Percentiles rank a stretch among this genome's conserved stretches.
Conservation (phyloP, 2,888 invertebrate genomes). For the Leptinotarsa rubiginosa region DNA sequence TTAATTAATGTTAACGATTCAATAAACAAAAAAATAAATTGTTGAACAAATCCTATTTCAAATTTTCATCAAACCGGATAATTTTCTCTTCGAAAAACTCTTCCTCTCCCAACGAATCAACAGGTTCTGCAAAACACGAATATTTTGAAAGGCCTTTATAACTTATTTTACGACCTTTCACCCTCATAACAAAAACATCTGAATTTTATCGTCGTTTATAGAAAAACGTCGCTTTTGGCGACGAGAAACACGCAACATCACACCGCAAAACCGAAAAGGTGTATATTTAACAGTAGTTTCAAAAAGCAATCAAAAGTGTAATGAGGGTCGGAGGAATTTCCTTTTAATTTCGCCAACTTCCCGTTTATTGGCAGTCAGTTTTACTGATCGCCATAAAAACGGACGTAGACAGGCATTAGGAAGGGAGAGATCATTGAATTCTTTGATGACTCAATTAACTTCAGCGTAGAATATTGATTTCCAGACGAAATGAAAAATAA, state of each 20-base stretch:
- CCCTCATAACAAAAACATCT: neutral
- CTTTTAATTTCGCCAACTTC: conserved; percentile 14
- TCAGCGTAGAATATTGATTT: neutral
- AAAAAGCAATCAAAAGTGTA: conserved; percentile 8
- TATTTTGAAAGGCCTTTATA: neutral
- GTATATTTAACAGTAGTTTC: conserved; percentile 7
- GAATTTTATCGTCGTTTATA: neutral
- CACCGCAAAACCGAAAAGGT: neutral
- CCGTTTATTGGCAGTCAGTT: conserved; percentile 1
- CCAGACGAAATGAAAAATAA: too few relatives aligned
- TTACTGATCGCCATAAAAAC: conserved; percentile 13
- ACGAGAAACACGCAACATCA: conserved; percentile 1
- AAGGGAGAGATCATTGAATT: conserved; percentile 7
- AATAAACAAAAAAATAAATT: too few relatives aligned
- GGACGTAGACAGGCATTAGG: neutral
- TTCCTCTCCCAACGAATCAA: neutral
- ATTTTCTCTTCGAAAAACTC: too few relatives aligned
- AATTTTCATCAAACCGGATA: too few relatives aligned
- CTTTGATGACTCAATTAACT: conserved; percentile 3
- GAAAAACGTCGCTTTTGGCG: neutral
- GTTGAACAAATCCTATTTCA: too few relatives aligned
- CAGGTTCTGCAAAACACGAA: neutral
- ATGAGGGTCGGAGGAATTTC: neutral
- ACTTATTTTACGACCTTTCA: neutral
- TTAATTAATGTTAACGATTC: too few relatives aligned